Evolutionary conservation across 2,797 vertebrate species (phyloP), one percentile per base, ranked within the genome.

Genomic region (Podarcis lilfordi): DNA sequence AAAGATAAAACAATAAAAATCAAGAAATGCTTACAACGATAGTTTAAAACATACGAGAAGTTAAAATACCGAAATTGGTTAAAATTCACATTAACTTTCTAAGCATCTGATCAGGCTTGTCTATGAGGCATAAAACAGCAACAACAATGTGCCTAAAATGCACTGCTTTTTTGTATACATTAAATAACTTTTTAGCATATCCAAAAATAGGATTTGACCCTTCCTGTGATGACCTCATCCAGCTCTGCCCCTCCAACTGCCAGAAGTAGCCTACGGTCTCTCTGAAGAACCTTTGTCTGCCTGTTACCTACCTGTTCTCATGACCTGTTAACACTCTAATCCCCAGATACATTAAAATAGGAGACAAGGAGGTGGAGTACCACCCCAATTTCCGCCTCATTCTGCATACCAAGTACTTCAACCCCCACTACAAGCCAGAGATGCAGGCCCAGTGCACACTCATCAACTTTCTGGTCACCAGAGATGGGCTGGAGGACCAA

Each of bases 401-500:
- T 80, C 95, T 97, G 85, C 97, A 97, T 19, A 97, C 97, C 90
- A 97, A 97, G 19, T 93, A 90, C 68, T 97, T 94, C 95, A 97
- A 97, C 93, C 97, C 97, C 0, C 97, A 97, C 93, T 97, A 96
- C 94, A 97, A 97, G 88, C 97, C 97, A 0, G 97, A 97, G 96
- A 96, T 97, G 96, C 97, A 97, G 90, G 97, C 97, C 1, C 97
- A 97, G 91, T 97, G 97, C 91, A 97, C 97, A 0, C 92, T 97
- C 23, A 97, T 97, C 95, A 97, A 97, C 95, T 97, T 97, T 95
- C 86, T 97, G 85, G 97, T 97, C 92, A 97, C 97, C 23, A 93
- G 95, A 80, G 97, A 97, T 1, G 97, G 97, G 15, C 92, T 97
- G 5, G 97, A 97, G 90, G 97, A 97, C 92, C 97, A 97, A 75